These are phyloP conservation scores for Eumaeus atala DNA, from an alignment of 1,140 invertebrate species.

Conservation along the genomic window DNA sequence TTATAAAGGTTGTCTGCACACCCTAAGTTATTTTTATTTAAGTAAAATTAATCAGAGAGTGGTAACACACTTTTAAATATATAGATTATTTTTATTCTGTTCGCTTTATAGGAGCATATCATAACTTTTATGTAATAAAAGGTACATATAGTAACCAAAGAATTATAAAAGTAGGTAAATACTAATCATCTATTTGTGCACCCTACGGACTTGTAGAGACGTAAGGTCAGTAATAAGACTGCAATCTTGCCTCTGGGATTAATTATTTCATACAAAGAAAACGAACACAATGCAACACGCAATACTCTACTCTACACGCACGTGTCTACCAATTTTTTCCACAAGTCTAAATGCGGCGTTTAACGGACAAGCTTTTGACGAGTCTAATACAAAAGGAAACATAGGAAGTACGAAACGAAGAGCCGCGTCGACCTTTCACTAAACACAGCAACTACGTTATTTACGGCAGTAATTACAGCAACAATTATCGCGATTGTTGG, in stretches of 20 bases:
- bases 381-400: conserved; percentile 3
- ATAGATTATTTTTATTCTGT: too few relatives aligned
- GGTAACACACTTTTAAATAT: too few relatives aligned
- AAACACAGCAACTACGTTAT: conserved; percentile 9
- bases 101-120: too few relatives aligned
- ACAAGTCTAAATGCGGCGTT: not conserved
- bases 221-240: too few relatives aligned
- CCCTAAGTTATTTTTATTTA: too few relatives aligned
- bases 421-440: conserved; percentile 13
- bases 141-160: too few relatives aligned
- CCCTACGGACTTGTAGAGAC: too few relatives aligned
- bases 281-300: not conserved
- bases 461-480: conserved; percentile 32
- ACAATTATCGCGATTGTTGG: conserved; percentile 47
- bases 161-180: too few relatives aligned
- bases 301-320: not conserved
- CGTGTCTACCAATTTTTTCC: not conserved
- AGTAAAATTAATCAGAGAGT: too few relatives aligned
- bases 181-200: too few relatives aligned
- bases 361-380: conserved; percentile 6
- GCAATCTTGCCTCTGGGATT: not conserved
- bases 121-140: too few relatives aligned
- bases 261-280: not conserved
- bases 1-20: too few relatives aligned
- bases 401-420: conserved; percentile 4